Evolutionary conservation across 2,888 invertebrate species (phyloP), one percentile per base, ranked within the genome.

Genomic region (Fissipunctia ypsillon): DNA sequence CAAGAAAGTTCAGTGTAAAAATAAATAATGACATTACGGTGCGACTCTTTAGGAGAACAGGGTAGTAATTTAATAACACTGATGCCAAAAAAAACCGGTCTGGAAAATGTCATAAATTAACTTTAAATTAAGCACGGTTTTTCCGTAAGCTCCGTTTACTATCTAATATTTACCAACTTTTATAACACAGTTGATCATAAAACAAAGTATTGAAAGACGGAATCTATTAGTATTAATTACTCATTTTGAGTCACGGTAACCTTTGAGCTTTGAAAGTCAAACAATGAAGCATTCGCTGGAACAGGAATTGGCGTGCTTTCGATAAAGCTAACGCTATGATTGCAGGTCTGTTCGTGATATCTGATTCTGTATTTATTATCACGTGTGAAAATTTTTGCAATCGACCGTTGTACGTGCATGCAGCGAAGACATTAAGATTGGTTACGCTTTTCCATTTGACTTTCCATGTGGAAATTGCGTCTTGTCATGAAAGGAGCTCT

Each of bases 361-460:
- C 71, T 71, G 80, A 81, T 83, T 66, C 45, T 81, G 83, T 86
- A 88, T 90, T 90, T 89, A 90, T 90, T 88, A 90, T 89, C 86
- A 92, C 89, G 92, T 92, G 92, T 91, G 90, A 92, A 90, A 48
- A 88, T 92, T 91, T 91, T 90, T 93, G 93, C 93, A 91, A 90
- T 89, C 88, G 86, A 88, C 86, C 88, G 89, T 87, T 88, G 87
- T 86, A 84, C 87, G 93, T 94, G 95, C 95, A 95, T 95, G 95
- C 91, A 91, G 88, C 88, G 88, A 91, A 91, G 90, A 92, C 95
- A 94, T 95, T 95, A 95, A 94, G 93, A 94, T 91, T 92, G 91
- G 94, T 92, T 95, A 93, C 94, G 94, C 93, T 95, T 95, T 93
- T 92, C 93, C 91, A 92, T 95, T 95, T 94, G 95, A 93, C 93